Evolutionary conservation across 2,888 invertebrate genomes (phyloP), one percentile per base, ranked within the genome.

Genomic region (Diachrysia chrysitis): DNA sequence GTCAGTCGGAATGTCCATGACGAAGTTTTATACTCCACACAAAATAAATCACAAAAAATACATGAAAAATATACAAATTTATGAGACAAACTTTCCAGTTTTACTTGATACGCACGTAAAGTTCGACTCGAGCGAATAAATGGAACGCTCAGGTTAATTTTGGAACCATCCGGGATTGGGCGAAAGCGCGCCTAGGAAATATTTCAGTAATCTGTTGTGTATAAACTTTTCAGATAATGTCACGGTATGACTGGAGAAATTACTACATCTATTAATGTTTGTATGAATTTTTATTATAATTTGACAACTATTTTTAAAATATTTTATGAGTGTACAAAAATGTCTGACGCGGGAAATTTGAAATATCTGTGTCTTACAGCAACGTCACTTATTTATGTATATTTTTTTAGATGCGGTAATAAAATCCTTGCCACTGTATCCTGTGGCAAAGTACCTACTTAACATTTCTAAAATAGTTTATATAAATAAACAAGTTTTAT

Each of bases 1-100:
- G 95, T 98, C 97, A 63, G 97, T 96, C 58, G 96, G 96, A 80
- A 97, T 94, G 96, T 97, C 97, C 97, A 97, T 97, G 66, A 70
- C 89, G 63, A 76, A 64, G 59, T 69, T 56, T 77, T 72, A 71
- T 76, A 79, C 78, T 73, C 79, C 70, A 75, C 87, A 90, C 87
- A 71, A 80, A 58, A 55, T 66, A 62, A 71, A 71, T 62, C 79
- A 76, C 74, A 19, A 69, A 58, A 81, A 82, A 85, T 82, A 58
- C 82, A 85, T 83, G 72, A 68, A 77, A 83, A 74, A 83, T 60
- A 81, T 80, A 32, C 25, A 35, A 64, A 78, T 82, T 84, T 78
- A 81, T 51, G 29, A 35, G 61, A 64, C 71, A 68, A 83, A 75
- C 69, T 82, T 82, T 81, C 81, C 76, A 85, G 76, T 78, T 89